These are phyloP conservation scores for Oikopleura dioica DNA, from an alignment of 23 tunicate genomes.

Conservation along the genomic window DNA sequence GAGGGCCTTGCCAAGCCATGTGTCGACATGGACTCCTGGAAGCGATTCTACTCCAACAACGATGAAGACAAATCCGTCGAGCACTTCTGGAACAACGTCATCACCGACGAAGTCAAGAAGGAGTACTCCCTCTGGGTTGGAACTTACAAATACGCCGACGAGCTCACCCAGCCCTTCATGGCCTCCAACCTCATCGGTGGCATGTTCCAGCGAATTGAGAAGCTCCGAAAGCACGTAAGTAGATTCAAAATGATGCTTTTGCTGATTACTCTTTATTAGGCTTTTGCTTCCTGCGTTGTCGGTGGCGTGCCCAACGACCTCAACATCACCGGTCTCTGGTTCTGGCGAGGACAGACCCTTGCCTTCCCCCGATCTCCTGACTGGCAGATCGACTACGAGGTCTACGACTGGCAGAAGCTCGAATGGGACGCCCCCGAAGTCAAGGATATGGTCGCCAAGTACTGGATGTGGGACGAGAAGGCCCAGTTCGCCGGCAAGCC, in stretches of 20 bases:
- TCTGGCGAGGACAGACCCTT: constrained; percentile 69
- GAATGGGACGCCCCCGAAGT: constrained; percentile 21
- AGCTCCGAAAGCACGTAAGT: constrained; percentile 32
- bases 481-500: constrained; percentile 18
- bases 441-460: constrained; percentile 21
- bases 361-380: constrained; percentile 30
- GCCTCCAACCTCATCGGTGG: constrained; percentile 36
- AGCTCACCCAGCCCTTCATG: constrained; percentile 28
- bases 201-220: constrained; percentile 45
- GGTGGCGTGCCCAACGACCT: constrained; percentile 12
- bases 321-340: constrained; percentile 43
- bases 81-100: constrained; percentile 53
- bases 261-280: neutral
- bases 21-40: constrained; percentile 62
- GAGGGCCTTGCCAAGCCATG: constrained; percentile 24
- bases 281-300: neutral
- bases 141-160: constrained; percentile 39
- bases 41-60: constrained; percentile 30
- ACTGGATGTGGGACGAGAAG: constrained; percentile 14
- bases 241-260: constrained; percentile 2
- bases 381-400: constrained; percentile 72
- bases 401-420: constrained; percentile 45
- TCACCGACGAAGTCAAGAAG: constrained; percentile 19
- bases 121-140: constrained; percentile 62
- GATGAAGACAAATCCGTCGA: constrained; percentile 10